A percentile compares a stretch with the other conserved stretches of the same genome.
Evolutionary conservation across 2,797 vertebrate genomes (phyloP).

Genomic region (Danio tinwini): DNA sequence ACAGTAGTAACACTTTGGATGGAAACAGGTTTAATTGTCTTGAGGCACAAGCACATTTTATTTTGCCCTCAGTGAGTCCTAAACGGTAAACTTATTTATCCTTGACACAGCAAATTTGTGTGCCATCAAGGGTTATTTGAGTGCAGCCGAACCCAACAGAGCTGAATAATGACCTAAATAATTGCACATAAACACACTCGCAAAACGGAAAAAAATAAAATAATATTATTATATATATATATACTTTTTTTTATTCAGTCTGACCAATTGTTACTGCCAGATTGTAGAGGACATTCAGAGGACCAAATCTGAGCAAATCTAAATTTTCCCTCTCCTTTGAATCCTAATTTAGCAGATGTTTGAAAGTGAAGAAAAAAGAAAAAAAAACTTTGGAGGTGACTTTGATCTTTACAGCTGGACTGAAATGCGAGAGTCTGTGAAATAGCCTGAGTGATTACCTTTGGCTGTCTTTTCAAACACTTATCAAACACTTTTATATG

Average conservation of each 20-base stretch:
- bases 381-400: conserved; percentile 31
- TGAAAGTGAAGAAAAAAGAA: neutral
- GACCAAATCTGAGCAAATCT: neutral
- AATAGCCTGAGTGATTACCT: conserved; percentile 53
- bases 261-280: neutral
- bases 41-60: neutral
- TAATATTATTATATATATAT: too few relatives aligned
- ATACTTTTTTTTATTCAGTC: conserved; percentile 32
- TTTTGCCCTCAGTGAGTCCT: conserved; percentile 37
- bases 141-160: conserved; percentile 44
- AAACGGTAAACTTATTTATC: conserved; percentile 50
- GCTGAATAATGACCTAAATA: conserved; percentile 48
- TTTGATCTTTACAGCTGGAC: conserved; percentile 48
- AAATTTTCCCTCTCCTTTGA: neutral
- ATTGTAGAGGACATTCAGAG: neutral
- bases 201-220: conserved; percentile 12
- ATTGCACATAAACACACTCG: conserved; percentile 2
- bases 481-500: conserved; percentile 39
- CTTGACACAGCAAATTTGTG: conserved; percentile 54
- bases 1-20: neutral
- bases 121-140: conserved; percentile 44
- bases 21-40: conserved; percentile 1
- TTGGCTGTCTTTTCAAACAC: conserved; percentile 49
- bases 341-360: conserved; percentile 39
- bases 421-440: conserved; percentile 34